A percentile compares a stretch with the other conserved stretches of the same genome.
Evolutionary conservation across 2,888 invertebrate species (phyloP).

Genomic region (Lagria hirta): DNA sequence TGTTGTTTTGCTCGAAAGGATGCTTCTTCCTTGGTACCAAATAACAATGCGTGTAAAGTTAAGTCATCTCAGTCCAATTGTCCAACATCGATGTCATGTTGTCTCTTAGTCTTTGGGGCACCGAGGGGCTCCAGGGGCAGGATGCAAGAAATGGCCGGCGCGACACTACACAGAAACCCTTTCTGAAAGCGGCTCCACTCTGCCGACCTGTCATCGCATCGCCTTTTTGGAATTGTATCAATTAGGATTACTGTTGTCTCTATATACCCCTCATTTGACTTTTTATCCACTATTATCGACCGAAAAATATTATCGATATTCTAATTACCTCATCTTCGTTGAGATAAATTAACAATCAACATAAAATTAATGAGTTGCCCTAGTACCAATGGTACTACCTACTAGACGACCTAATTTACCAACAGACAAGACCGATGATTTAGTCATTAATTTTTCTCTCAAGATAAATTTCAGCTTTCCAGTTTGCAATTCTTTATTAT

Average conservation of each 20-base stretch:
- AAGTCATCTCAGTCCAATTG: constrained; percentile 35
- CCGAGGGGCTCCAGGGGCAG: constrained; percentile 11
- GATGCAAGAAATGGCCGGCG: constrained; percentile 42
- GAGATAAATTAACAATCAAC: constrained; percentile 20
- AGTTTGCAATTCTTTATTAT: too few species aligned
- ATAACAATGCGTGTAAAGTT: constrained; percentile 23
- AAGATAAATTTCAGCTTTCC: too few species aligned
- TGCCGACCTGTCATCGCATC: constrained; percentile 45
- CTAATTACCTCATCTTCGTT: constrained; percentile 15
- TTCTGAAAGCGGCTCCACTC: constrained; percentile 53
- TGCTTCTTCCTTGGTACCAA: constrained; percentile 15
- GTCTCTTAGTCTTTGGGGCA: constrained; percentile 22
- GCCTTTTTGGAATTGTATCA: constrained; percentile 48
- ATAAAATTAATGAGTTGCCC: too few species aligned
- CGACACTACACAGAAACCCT: constrained; percentile 55
- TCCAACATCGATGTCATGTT: constrained; percentile 39
- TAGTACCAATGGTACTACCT: too few species aligned
- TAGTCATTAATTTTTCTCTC: too few species aligned
- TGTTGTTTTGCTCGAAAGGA: constrained; percentile 8
- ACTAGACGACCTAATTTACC: too few species aligned
- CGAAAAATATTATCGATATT: constrained; percentile 20
- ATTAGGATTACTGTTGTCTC: constrained; percentile 46
- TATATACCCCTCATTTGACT: constrained; percentile 14
- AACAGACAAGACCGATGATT: too few species aligned
- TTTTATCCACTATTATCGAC: constrained; percentile 2